Evolutionary conservation across 2,888 invertebrate species (phyloP).

Genomic region (Linyphia triangularis): DNA sequence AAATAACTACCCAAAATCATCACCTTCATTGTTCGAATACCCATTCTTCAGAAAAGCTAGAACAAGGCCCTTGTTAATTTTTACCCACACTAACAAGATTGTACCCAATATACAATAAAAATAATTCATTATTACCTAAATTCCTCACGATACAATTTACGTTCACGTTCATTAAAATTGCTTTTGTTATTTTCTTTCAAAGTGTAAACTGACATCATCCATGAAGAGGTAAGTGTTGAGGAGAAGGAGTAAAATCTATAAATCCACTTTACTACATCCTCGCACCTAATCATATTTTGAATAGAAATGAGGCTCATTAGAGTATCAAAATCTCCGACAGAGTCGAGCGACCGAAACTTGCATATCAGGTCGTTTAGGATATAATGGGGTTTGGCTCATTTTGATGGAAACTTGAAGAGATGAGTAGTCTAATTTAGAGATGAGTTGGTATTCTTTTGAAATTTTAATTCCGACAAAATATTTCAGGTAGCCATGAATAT

Average conservation of each 20-base stretch:
- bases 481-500: too few relatives aligned
- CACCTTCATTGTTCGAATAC: too few relatives aligned
- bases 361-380: conserved; percentile 30
- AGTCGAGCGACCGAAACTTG: background rate
- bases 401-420: conserved; percentile 22
- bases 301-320: conserved; percentile 51
- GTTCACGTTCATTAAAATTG: background rate
- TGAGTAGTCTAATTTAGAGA: conserved; percentile 30
- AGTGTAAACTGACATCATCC: background rate
- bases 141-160: background rate
- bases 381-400: conserved; percentile 29
- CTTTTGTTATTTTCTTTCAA: background rate
- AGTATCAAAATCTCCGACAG: conserved; percentile 7
- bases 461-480: background rate
- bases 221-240: background rate
- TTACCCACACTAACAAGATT: too few relatives aligned
- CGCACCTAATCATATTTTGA: conserved; percentile 51
- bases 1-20: too few relatives aligned
- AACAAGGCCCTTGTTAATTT: too few relatives aligned
- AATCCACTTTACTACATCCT: conserved; percentile 47
- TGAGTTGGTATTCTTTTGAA: background rate
- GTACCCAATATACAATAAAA: too few relatives aligned
- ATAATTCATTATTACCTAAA: too few relatives aligned
- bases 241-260: conserved; percentile 9
- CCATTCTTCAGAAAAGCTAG: too few relatives aligned